Evolutionary conservation across 2,888 invertebrate genomes (phyloP), one percentile per base, ranked within the genome.

Genomic region (Heliconius charithonia): DNA sequence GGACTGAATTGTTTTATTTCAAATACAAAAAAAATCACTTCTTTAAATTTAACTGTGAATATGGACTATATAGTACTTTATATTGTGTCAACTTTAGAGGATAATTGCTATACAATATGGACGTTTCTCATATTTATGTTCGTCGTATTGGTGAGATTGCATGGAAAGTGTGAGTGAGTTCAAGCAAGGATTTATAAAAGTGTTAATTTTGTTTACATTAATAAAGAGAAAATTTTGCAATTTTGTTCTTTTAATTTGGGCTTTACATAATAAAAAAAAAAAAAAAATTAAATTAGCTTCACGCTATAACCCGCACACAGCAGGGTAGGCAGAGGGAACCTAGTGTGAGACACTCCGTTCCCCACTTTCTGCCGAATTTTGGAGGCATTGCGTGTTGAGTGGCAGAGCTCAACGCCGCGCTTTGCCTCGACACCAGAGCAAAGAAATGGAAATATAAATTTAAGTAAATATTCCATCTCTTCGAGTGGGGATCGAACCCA

Each of bases 91-190:
- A 76, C 75, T 63, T 69, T 89, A 32, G 89, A 89, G 81, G 86
- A 86, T 0, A 79, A 87, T 51, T 86, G 87, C 59, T 85, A 82
- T 12, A 41, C 65, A 3, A 81, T 86, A 0, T 89, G 85, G 80
- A 25, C 84, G 4, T 9, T 85, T 7, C 59, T 88, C 2, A 73
- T 85, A 0, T 69, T 84, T 13, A 75, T 85, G 75, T 87, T 89
- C 56, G 19, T 86, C 10, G 69, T 83, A 19, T 69, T 82, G 16
- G 25, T 81, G 41, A 22, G 81, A 10, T 32, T 82, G 22, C 69
- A 82, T 65, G 32, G 32, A 73, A 22, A 56, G 56, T 66, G 19
- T 63, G 16, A 27, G 9, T 22, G 51, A 13, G 3, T 19, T 27
- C 37, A 4, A 71, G 10, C 10, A n/a, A 56, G 13, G 13, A 72